Conservation (phyloP, 2,888 invertebrate genomes). For the Nymphalis c-album region DNA sequence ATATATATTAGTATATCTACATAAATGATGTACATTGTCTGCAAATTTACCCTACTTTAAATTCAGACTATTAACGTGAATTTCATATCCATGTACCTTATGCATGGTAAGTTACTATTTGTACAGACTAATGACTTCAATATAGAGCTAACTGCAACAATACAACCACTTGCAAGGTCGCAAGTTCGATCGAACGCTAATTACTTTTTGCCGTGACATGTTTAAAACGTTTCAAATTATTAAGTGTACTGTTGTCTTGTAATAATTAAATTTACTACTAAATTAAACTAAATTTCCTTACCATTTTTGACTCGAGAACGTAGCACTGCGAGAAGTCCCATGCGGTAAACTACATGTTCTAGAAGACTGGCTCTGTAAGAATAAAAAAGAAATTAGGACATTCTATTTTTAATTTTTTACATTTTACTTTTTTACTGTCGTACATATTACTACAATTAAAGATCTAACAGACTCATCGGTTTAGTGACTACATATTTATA, state of each 20-base stretch:
- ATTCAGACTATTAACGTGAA: too few relatives aligned
- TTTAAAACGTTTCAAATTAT: not conserved
- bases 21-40: too few relatives aligned
- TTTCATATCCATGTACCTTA: too few relatives aligned
- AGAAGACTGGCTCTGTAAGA: constrained; percentile 87
- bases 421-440: too few relatives aligned
- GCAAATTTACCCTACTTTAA: too few relatives aligned
- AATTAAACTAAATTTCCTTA: constrained; percentile 51
- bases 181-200: constrained; percentile 18
- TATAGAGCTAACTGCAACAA: not conserved
- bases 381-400: not conserved
- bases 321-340: constrained; percentile 95
- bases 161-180: constrained; percentile 15
- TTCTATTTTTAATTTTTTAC: not conserved
- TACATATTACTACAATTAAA: too few relatives aligned
- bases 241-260: not conserved
- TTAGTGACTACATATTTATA: too few relatives aligned
- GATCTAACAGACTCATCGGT: too few relatives aligned
- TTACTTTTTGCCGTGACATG: constrained; percentile 16
- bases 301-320: constrained; percentile 92
- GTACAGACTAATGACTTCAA: not conserved
- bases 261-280: not conserved
- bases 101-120: not conserved
- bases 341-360: constrained; percentile 95
- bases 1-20: too few relatives aligned